A percentile compares a stretch with the other conserved stretches of the same genome.
These are phyloP conservation scores for Myotis pilosus DNA, from an alignment of 2,797 vertebrate species.

Conservation along the genomic window DNA sequence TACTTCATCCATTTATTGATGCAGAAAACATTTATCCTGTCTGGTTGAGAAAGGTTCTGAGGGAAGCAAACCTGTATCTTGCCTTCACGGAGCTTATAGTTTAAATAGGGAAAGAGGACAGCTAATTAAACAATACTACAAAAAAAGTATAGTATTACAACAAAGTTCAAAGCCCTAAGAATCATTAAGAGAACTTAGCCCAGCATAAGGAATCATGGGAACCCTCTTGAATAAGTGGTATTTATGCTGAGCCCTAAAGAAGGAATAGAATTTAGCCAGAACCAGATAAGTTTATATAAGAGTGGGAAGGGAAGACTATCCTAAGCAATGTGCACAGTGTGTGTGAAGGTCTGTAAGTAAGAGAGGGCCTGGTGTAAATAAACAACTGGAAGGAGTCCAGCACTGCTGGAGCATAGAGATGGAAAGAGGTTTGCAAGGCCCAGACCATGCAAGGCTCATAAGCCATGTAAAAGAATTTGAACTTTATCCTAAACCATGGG, in stretches of 20 bases:
- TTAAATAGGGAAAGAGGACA: neutral
- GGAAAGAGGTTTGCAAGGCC: neutral
- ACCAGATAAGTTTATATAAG: neutral
- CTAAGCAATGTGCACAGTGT: neutral
- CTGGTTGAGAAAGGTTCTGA: neutral
- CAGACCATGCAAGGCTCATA: neutral
- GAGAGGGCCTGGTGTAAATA: neutral
- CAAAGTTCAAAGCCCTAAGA: neutral
- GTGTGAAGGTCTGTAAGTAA: conserved; percentile 17
- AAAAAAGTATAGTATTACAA: neutral
- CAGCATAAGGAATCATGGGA: neutral
- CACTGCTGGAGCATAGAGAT: neutral
- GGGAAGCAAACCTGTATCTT: neutral
- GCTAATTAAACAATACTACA: neutral
- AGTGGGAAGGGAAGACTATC: neutral
- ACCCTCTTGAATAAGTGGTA: neutral
- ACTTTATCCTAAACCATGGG: conserved; percentile 21
- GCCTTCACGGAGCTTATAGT: neutral
- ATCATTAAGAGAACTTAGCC: conserved; percentile 37
- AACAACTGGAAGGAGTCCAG: neutral
- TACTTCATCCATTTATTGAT: neutral
- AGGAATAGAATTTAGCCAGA: conserved; percentile 1
- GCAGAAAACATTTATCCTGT: conserved; percentile 22
- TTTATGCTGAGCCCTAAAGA: neutral
- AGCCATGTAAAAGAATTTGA: conserved; percentile 48